Conservation (phyloP, 2,113 vertebrate genomes). For the western clawed frog (Xenopus tropicalis) region DNA sequence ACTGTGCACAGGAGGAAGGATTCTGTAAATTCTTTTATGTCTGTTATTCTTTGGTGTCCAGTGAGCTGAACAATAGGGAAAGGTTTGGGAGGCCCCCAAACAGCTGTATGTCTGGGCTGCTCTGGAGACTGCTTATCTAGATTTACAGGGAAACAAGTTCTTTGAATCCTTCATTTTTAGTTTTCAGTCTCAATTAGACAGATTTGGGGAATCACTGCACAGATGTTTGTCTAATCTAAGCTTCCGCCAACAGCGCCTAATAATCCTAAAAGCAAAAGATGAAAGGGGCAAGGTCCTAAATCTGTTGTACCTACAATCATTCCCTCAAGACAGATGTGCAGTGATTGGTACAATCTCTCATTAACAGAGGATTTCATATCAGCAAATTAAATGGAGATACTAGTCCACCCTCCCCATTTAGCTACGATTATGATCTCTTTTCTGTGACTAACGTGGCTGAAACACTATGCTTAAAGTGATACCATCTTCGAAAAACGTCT, state of each 20-base stretch:
- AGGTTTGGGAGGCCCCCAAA: too few species aligned
- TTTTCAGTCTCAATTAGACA: background rate
- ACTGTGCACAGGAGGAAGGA: too few species aligned
- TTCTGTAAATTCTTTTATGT: too few species aligned
- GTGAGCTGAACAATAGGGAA: too few species aligned
- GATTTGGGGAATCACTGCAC: background rate
- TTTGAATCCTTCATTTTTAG: background rate
- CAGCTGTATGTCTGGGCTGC: too few species aligned
- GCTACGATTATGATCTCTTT: too few species aligned
- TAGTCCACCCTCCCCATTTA: background rate
- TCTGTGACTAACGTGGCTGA: background rate
- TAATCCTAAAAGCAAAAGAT: constrained; percentile 26
- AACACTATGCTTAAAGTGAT: background rate
- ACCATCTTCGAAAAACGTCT: background rate
- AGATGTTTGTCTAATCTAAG: background rate
- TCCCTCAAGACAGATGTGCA: constrained; percentile 10
- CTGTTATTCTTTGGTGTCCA: too few species aligned
- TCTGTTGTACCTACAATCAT: background rate
- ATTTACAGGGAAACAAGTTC: background rate
- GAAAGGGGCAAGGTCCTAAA: background rate
- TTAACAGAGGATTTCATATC: constrained; percentile 28
- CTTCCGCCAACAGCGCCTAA: background rate
- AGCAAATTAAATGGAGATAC: constrained; percentile 12
- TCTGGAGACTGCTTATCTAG: background rate
- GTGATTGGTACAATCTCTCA: background rate